phyloP scores from a whole-genome alignment of 2,797 vertebrate genomes.

The Parauchenoglanis ngamensis region DNA sequence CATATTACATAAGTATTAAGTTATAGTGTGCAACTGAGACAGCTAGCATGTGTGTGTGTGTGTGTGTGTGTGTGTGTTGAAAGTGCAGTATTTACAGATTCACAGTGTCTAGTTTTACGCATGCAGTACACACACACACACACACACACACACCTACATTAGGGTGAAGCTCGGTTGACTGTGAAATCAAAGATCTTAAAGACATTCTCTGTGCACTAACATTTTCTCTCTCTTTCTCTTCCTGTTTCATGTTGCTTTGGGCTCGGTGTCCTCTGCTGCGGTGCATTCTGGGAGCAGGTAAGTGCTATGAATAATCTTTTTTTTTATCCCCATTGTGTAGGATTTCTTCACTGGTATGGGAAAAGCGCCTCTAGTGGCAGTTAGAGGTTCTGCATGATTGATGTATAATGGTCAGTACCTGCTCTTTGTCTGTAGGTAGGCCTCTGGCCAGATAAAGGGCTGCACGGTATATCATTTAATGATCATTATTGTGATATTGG shows the following conservation, averaged over 20 bases:
- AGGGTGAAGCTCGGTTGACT: background rate
- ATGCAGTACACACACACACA: background rate
- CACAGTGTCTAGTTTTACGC: background rate
- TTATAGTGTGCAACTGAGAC: background rate
- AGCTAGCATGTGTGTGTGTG: background rate
- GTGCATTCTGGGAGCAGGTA: constrained; percentile 53
- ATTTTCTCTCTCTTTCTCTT: constrained; percentile 3
- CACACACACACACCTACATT: background rate
- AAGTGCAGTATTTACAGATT: background rate
- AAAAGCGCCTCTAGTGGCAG: constrained; percentile 24
- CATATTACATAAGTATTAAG: background rate
- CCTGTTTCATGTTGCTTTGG: constrained; percentile 2
- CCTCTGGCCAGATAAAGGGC: background rate
- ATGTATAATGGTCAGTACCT: background rate
- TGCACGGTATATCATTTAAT: background rate
- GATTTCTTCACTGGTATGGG: background rate
- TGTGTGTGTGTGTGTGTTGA: background rate
- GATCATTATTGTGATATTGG: background rate
- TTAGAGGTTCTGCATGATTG: background rate
- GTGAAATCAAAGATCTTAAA: constrained; percentile 23
- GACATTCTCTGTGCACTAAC: constrained; percentile 19
- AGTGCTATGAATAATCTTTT: constrained; percentile 22
- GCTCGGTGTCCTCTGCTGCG: constrained; percentile 6
- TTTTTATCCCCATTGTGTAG: background rate
- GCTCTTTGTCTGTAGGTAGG: background rate